Evolutionary conservation across 2,888 invertebrate genomes (phyloP), one percentile per base, ranked within the genome.

Genomic region (Caenorhabditis wallacei): DNA sequence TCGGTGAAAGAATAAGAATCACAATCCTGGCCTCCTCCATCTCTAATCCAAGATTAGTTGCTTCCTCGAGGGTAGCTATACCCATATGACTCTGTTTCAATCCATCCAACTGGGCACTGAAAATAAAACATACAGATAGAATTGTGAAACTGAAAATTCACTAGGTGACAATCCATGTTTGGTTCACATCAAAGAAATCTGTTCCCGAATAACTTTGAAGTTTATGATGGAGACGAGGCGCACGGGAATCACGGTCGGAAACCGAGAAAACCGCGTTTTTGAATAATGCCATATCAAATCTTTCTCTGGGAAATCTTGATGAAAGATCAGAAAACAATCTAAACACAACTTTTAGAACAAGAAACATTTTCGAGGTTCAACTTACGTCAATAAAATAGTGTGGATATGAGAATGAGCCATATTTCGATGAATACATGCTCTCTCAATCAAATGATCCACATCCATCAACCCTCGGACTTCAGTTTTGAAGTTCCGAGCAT

Each of bases 31-130:
- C 82, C 51, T 88, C 88, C 35, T 86, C 88, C 82, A 89, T 84
- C 53, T 84, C 87, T 13, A 74, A 51, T 2, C 90, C 90, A 48
- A 89, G 85, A 76, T 90, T 90, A n/a, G 85, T 85, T 1, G 90
- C 86, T 2, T 81, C 71, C 24, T 83, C 76, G 8, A 89, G 80
- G 10, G 90, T 86, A n/a, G 87, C 85, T 30, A 89, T 63, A n/a
- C 78, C 85, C 43, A 89, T 64, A 11, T 86, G 85, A 35, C 88
- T 84, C 26, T 84, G 76, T 24, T 74, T 69, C 40, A 89, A 37
- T 8, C 84, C 80, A 56, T 88, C 89, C 0, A 89, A 37, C 13
- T 84, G 71, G 22, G 87, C 84, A 40, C 89, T 89, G 37, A 78
- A 87, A 48, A n/a, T n/a, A n/a, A n/a, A n/a, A n/a, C n/a, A n/a